phyloP scores from a whole-genome alignment of 2,113 vertebrate species.

The Sisor rabdophorus region DNA sequence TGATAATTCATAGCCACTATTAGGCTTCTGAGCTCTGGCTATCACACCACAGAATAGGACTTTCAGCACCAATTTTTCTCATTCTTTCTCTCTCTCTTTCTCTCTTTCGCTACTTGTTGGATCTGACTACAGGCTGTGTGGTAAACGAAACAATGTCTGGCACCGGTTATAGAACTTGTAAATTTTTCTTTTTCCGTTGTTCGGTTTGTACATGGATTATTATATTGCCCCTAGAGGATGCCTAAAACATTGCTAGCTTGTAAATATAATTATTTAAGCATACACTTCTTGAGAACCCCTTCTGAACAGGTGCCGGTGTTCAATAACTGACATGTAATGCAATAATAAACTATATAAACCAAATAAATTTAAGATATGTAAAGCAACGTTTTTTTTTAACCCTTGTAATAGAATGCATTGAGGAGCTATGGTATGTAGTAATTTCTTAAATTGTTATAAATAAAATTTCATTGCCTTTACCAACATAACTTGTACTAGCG shows the following conservation, averaged over 20 bases:
- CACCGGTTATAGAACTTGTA: too few relatives aligned
- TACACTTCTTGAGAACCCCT: too few relatives aligned
- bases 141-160: not conserved
- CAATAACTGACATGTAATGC: too few relatives aligned
- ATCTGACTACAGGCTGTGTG: not conserved
- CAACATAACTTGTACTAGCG: not conserved
- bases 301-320: too few relatives aligned
- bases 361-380: too few relatives aligned
- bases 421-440: not conserved
- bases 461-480: not conserved
- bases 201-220: too few relatives aligned
- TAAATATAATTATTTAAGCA: too few relatives aligned
- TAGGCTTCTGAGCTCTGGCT: not conserved
- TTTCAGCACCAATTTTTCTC: not conserved
- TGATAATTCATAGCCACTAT: slow-evolving; percentile 30
- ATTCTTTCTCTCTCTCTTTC: not conserved
- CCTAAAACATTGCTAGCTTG: too few relatives aligned
- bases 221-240: too few relatives aligned
- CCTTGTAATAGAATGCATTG: not conserved
- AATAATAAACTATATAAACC: too few relatives aligned
- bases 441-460: too few relatives aligned
- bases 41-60: not conserved
- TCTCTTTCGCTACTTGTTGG: not conserved
- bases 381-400: not conserved
- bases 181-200: too few relatives aligned